Evolutionary conservation across 2,888 invertebrate genomes (phyloP).

Genomic region (Protodeltote pygarga): DNA sequence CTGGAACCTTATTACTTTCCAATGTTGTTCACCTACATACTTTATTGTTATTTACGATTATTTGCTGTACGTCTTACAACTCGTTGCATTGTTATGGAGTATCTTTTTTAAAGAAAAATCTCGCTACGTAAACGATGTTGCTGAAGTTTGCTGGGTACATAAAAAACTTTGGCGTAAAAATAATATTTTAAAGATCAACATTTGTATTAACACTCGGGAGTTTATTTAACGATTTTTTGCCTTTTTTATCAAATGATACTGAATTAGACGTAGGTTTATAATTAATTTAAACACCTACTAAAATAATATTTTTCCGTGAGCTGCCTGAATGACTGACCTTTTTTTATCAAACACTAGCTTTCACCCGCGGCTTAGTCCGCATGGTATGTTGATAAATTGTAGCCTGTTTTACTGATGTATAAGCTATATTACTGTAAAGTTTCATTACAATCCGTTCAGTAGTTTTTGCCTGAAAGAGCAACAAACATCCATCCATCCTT

Average conservation of each 20-base stretch:
- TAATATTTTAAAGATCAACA: slow-evolving; percentile 31
- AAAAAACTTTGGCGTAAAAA: slow-evolving; percentile 23
- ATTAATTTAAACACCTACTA: too few relatives aligned
- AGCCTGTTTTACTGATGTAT: too few relatives aligned
- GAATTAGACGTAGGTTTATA: not conserved
- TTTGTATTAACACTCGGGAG: slow-evolving; percentile 17
- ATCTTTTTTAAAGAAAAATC: slow-evolving; percentile 19
- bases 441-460: too few relatives aligned
- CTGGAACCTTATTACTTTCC: slow-evolving; percentile 72
- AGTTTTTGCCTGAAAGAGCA: too few relatives aligned
- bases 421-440: too few relatives aligned
- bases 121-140: slow-evolving; percentile 4
- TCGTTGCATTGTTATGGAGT: slow-evolving; percentile 18
- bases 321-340: too few relatives aligned
- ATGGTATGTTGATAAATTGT: too few relatives aligned
- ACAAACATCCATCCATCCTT: too few relatives aligned
- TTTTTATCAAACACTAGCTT: too few relatives aligned
- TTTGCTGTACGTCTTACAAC: slow-evolving; percentile 38
- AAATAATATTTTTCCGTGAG: too few relatives aligned
- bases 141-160: slow-evolving; percentile 19
- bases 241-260: not conserved
- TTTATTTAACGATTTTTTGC: not conserved
- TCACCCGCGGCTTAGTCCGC: too few relatives aligned
- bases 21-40: slow-evolving; percentile 69
- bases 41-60: slow-evolving; percentile 72